These are phyloP conservation scores for Sapajus apella DNA, from an alignment of 2,113 vertebrate species.

Conservation along the genomic window DNA sequence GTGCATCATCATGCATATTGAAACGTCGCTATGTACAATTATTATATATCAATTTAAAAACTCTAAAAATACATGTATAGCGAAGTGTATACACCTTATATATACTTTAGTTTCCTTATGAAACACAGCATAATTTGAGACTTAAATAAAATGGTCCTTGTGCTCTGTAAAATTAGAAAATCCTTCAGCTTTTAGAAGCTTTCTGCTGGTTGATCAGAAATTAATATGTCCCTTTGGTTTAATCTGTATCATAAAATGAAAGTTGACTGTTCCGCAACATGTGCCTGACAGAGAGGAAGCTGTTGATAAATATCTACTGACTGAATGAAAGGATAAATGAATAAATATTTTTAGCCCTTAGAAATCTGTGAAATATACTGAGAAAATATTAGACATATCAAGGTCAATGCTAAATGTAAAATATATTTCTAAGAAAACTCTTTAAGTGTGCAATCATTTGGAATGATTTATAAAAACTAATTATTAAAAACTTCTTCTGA, in stretches of 20 bases:
- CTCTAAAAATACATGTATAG: neutral
- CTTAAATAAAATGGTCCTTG: neutral
- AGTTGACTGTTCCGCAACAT: neutral
- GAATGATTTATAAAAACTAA: constrained; percentile 23
- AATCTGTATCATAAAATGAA: neutral
- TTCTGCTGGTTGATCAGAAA: neutral
- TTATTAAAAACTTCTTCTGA: neutral
- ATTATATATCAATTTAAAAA: neutral
- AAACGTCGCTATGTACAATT: neutral
- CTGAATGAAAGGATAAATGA: neutral
- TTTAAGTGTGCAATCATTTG: neutral
- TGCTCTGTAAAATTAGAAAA: neutral
- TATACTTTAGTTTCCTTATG: neutral
- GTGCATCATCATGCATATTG: neutral
- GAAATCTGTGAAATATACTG: neutral
- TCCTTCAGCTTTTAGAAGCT: neutral
- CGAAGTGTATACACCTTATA: neutral
- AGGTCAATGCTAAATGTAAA: neutral
- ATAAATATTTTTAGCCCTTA: neutral
- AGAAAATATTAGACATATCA: neutral
- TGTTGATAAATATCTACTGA: neutral
- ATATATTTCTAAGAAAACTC: neutral
- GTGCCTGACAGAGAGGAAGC: neutral
- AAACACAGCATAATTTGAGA: neutral
- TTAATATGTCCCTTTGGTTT: neutral